Percentiles rank a stretch among this genome's conserved stretches.
Evolutionary conservation across 2,888 invertebrate genomes (phyloP).

Genomic region (Aphodius sticticus): DNA sequence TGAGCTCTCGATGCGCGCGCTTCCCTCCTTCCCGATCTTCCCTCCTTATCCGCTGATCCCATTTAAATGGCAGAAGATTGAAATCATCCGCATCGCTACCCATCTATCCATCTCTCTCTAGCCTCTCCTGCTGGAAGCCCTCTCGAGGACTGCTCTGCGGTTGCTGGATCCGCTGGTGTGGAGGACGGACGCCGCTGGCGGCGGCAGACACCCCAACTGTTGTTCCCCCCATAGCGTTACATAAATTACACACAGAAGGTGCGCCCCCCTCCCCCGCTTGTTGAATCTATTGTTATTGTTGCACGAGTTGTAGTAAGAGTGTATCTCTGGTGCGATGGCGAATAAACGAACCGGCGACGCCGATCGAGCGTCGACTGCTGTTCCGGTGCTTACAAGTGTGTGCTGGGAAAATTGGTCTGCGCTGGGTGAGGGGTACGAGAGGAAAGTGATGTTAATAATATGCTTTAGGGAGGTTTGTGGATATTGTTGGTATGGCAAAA

Average conservation of each 20-base stretch:
- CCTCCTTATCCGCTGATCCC: slow-evolving; percentile 46
- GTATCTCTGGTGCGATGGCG: slow-evolving; percentile 8
- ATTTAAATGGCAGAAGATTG: slow-evolving; percentile 52
- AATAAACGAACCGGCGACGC: background rate
- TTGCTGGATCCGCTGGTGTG: slow-evolving; percentile 33
- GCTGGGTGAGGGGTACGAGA: background rate
- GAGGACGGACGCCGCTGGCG: background rate
- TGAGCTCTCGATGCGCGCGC: slow-evolving; percentile 39
- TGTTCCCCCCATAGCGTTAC: slow-evolving; percentile 34
- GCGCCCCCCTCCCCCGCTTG: slow-evolving; percentile 31
- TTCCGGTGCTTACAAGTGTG: slow-evolving; percentile 4
- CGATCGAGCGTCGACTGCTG: background rate
- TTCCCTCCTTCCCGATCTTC: slow-evolving; percentile 34
- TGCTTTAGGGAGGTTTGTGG: too few relatives aligned
- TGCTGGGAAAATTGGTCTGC: background rate
- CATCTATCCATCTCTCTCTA: slow-evolving; percentile 40
- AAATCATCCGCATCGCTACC: slow-evolving; percentile 51
- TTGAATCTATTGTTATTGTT: slow-evolving; percentile 38
- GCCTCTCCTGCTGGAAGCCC: slow-evolving; percentile 30
- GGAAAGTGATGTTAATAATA: too few relatives aligned
- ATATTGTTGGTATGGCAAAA: too few relatives aligned
- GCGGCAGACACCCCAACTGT: slow-evolving; percentile 35
- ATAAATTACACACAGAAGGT: slow-evolving; percentile 37
- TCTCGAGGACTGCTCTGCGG: slow-evolving; percentile 33
- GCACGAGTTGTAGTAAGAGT: slow-evolving; percentile 16